Conservation (phyloP, 1,140 invertebrate species). For the Cydia splendana region DNA sequence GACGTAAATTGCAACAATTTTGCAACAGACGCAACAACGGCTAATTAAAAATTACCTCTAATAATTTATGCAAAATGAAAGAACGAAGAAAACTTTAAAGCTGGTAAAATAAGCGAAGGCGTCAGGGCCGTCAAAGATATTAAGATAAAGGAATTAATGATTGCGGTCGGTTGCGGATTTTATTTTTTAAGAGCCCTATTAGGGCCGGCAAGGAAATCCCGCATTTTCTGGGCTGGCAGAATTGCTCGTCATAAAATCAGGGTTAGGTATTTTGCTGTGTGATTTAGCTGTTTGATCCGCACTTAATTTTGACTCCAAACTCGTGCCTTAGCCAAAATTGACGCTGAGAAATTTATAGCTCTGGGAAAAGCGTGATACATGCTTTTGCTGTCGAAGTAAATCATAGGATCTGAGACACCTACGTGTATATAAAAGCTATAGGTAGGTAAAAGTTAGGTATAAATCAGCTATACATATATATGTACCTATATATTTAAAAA, state of each 20-base stretch:
- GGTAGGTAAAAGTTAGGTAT: not conserved
- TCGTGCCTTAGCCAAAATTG: slow-evolving; percentile 27
- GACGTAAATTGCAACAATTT: too few relatives aligned
- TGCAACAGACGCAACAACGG: not conserved
- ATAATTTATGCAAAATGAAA: slow-evolving; percentile 2
- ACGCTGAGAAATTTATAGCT: not conserved
- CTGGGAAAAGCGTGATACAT: not conserved
- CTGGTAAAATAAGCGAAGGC: slow-evolving; percentile 25
- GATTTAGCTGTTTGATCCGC: slow-evolving; percentile 29
- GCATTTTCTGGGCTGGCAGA: slow-evolving; percentile 16
- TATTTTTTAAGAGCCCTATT: slow-evolving; percentile 32
- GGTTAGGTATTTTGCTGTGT: slow-evolving; percentile 26
- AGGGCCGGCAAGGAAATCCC: slow-evolving; percentile 5
- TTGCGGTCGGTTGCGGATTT: slow-evolving; percentile 26
- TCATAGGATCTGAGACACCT: not conserved
- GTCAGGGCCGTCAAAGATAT: slow-evolving; percentile 28
- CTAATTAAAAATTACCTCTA: not conserved
- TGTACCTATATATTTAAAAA: too few relatives aligned
- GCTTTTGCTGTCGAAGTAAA: slow-evolving; percentile 13
- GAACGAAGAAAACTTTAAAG: slow-evolving; percentile 12
- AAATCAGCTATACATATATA: too few relatives aligned
- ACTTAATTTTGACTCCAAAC: slow-evolving; percentile 28
- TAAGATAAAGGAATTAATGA: slow-evolving; percentile 32
- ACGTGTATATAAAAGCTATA: not conserved
- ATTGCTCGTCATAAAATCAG: slow-evolving; percentile 22